A percentile compares a stretch with the other conserved stretches of the same genome.
phyloP scores from a whole-genome alignment of 2,888 invertebrate species.

The Phyllotreta striolata region DNA sequence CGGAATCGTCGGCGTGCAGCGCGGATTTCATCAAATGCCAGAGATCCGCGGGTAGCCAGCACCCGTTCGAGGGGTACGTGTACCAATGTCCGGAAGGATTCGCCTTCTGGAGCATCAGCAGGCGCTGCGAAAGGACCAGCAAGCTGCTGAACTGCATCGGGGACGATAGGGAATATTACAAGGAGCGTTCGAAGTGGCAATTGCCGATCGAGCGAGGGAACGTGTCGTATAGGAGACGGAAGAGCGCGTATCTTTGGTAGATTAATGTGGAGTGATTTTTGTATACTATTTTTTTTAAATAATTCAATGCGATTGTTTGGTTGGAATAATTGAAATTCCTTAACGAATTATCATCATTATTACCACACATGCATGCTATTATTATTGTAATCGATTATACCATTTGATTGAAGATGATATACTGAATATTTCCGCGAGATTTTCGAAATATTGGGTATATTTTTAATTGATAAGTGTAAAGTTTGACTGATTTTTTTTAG shows the following conservation, averaged over 20 bases:
- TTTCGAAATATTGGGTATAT: not conserved
- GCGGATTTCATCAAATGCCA: constrained; percentile 77
- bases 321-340: too few species aligned
- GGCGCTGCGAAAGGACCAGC: constrained; percentile 74
- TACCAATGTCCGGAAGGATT: constrained; percentile 81
- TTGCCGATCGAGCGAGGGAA: constrained; percentile 67
- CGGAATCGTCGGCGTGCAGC: constrained; percentile 73
- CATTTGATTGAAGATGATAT: not conserved
- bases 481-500: constrained; percentile 35
- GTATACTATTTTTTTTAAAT: not conserved
- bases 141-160: constrained; percentile 69
- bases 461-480: constrained; percentile 21
- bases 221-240: constrained; percentile 60
- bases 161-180: constrained; percentile 57
- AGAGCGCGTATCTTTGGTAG: constrained; percentile 41
- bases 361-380: not conserved
- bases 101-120: constrained; percentile 80
- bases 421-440: not conserved
- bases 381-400: not conserved
- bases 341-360: too few species aligned
- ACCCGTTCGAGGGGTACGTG: constrained; percentile 71
- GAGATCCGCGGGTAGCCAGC: constrained; percentile 60
- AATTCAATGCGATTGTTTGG: too few species aligned
- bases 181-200: constrained; percentile 63
- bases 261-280: not conserved